Conservation (phyloP, 2,888 invertebrate genomes). For the Timandra comae region DNA sequence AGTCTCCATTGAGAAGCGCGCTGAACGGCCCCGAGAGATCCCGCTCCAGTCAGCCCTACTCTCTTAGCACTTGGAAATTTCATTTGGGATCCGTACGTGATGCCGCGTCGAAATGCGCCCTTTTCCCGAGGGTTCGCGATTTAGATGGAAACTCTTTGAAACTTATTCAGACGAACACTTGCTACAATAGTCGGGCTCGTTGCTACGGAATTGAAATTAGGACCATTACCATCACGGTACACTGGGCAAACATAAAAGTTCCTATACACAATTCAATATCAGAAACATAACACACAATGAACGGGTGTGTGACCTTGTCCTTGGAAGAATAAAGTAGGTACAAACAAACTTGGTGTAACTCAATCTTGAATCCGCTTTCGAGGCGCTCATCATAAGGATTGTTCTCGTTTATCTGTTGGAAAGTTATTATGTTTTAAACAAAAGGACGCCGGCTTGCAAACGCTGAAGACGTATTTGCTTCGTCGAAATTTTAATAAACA, state of each 20-base stretch:
- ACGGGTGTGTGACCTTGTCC: constrained; percentile 29
- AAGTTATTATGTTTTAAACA: constrained; percentile 44
- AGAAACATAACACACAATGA: constrained; percentile 28
- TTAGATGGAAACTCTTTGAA: constrained; percentile 48
- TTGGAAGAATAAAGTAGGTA: constrained; percentile 34
- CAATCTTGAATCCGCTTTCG: constrained; percentile 25
- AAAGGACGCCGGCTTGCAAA: constrained; percentile 39
- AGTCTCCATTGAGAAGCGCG: constrained; percentile 34
- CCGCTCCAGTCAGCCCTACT: constrained; percentile 34
- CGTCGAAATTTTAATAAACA: too few relatives aligned
- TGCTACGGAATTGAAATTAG: constrained; percentile 63
- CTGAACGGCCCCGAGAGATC: constrained; percentile 35
- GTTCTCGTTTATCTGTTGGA: constrained; percentile 35
- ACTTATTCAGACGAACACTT: constrained; percentile 47
- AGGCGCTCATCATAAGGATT: constrained; percentile 29
- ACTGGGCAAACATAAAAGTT: constrained; percentile 52
- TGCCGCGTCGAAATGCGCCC: constrained; percentile 53
- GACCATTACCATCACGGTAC: constrained; percentile 42
- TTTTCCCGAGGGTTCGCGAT: constrained; percentile 45
- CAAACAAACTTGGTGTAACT: constrained; percentile 16
- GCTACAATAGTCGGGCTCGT: constrained; percentile 51
- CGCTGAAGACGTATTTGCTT: too few relatives aligned
- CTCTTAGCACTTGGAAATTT: constrained; percentile 62
- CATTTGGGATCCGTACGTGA: constrained; percentile 68
- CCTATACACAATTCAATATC: constrained; percentile 46